Evolutionary conservation across 1,140 invertebrate species (phyloP), one percentile per base, ranked within the genome.

Genomic region (Triops cancriformis): DNA sequence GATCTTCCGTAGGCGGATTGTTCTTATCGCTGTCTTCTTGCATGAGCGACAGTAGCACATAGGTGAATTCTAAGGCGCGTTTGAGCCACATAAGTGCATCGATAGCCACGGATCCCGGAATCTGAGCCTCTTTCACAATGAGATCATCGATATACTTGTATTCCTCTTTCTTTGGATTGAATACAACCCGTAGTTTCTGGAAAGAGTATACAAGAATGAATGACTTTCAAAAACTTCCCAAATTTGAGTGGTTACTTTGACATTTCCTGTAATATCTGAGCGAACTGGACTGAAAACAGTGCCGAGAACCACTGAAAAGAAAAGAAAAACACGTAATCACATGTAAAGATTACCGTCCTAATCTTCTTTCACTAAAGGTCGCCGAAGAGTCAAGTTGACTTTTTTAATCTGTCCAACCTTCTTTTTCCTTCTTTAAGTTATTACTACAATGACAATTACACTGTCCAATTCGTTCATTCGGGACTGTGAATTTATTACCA

Each of bases 181-280:
- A 90, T 80, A 84, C 85, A 76, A 86, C 87, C 9, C 83, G 85
- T 74, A 93, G 84, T 88, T 91, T 92, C 83, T 83, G 78, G 23
- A 80, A 82, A 76, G 11, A 74, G 42, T 74, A 23, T 79, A 80
- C 76, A 72, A 26, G 73, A 74, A 31, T 42, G 9, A 76, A 43
- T 45, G 43, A 27, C n/a, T 26, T 23, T 26, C 9, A 23, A 64
- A 12, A 41, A 43, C 73, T 26, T n/a, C n/a, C n/a, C 5, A 73
- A 72, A 11, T 6, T 45, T 41, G 41, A 14, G 28, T 28, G 31
- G 23, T 77, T 87, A 92, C 91, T 82, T 89, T 87, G 81, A 92
- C 88, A 83, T 92, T 93, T 81, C 88, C 89, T 83, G 89, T 87
- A 87, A 93, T 90, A 81, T 93, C 91, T 84, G 88, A 88, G 82